Evolutionary conservation across 1,140 invertebrate species (phyloP).

Genomic region (Patella vulgata): DNA sequence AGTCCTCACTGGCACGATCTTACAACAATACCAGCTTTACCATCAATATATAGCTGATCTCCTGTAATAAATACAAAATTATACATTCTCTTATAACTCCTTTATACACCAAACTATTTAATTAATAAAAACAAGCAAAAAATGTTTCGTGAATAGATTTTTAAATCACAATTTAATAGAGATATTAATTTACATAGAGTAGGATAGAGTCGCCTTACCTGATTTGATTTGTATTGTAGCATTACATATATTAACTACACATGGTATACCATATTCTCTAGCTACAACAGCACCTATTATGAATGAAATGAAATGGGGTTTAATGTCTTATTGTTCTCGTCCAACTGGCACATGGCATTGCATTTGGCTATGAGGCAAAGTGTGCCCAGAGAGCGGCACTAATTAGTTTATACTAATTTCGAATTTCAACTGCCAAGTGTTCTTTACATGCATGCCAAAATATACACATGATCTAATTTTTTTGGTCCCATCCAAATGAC

Average conservation of each 20-base stretch:
- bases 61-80: too few species aligned
- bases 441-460: background rate
- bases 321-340: conserved; percentile 17
- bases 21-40: too few species aligned
- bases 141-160: too few species aligned
- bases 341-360: background rate
- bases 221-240: conserved; percentile 78
- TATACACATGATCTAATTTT: background rate
- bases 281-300: conserved; percentile 84
- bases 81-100: too few species aligned
- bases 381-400: background rate
- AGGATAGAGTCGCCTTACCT: conserved; percentile 66
- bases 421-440: background rate
- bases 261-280: conserved; percentile 85
- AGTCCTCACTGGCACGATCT: too few species aligned
- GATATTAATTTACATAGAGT: background rate
- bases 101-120: too few species aligned
- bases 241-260: conserved; percentile 78
- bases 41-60: too few species aligned
- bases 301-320: conserved; percentile 31
- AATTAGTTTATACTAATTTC: background rate
- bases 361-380: too few species aligned
- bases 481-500: too few species aligned
- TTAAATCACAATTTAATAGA: background rate
- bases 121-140: too few species aligned